phyloP scores from a whole-genome alignment of 1,140 invertebrate genomes.

The Brachionus manjavacas region DNA sequence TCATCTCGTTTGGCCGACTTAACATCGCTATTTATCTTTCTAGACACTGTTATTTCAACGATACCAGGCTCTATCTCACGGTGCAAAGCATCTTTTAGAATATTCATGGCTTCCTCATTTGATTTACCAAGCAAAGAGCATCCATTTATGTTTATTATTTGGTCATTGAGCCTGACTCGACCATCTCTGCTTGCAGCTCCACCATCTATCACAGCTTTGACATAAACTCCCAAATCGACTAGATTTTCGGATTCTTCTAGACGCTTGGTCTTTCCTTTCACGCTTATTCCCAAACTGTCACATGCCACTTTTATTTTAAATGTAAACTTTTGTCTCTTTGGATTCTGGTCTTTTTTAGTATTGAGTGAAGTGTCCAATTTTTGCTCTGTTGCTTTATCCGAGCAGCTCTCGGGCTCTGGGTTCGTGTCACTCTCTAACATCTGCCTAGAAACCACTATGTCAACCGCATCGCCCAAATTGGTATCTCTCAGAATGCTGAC shows the following conservation, averaged over 20 bases:
- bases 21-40: neutral
- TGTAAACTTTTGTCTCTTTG: constrained; percentile 59
- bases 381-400: neutral
- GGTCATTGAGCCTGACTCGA: neutral
- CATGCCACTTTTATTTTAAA: constrained; percentile 93
- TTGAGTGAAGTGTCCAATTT: neutral
- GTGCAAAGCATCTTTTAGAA: constrained; percentile 31
- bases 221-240: constrained; percentile 87
- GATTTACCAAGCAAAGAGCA: neutral
- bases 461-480: constrained; percentile 56
- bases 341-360: neutral
- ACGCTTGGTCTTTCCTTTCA: constrained; percentile 81
- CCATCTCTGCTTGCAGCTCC: constrained; percentile 71
- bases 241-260: constrained; percentile 53
- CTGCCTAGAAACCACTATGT: constrained; percentile 21
- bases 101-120: constrained; percentile 13
- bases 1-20: neutral
- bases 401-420: neutral
- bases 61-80: neutral
- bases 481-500: constrained; percentile 77
- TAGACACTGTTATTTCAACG: neutral
- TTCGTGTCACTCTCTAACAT: neutral
- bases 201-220: constrained; percentile 88
- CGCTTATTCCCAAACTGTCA: constrained; percentile 89
- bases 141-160: constrained; percentile 35